Evolutionary conservation across 2,797 vertebrate genomes (phyloP), one percentile per base, ranked within the genome.

Genomic region (Fistularia tabacaria): DNA sequence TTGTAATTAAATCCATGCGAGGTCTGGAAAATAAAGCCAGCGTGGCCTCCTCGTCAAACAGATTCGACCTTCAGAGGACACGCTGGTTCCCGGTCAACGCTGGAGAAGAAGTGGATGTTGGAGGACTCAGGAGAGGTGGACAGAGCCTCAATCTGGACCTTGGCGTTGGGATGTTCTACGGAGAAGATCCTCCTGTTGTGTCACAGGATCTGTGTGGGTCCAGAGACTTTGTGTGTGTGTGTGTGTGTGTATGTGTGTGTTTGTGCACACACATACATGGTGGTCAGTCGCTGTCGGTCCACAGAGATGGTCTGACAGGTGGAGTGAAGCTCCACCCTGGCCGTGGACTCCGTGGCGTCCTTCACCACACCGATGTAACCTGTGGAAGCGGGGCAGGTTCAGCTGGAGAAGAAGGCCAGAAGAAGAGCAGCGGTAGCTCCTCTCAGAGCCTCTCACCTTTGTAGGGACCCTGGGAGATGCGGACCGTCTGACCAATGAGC

Each of bases 231-330:
- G 10, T 44, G 42, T 44, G 13, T 1, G 11, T 7, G 0, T 46
- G 13, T 13, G n/a, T 46, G 45, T 46, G 45, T 9, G 45, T 46
- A 1, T 14, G 45, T 3, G 45, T 1, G 45, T n/a, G n/a, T n/a
- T n/a, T n/a, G n/a, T n/a, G n/a, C n/a, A n/a, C n/a, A 9, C 0
- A 77, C 92, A 12, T 87, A 98, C 96, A 95, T 93, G 0, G 94
- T 92, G 39, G 94, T 94, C 10, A 98, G 81, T 3, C 94, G 89
- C 82, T 97, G 95, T 0, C 95, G 73, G 82, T 98, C 96, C 54
- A 98, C 96, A 0, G 95, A 98, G 86, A 98, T 98, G 59, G 96
- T 98, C 89, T 98, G 96, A 73, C 96, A 98, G 38, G 96, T 98
- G 37, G 96, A 98, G 76, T 98, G 96, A 47, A 98, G 91, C 84